Evolutionary conservation across 2,888 invertebrate genomes (phyloP).

Genomic region (Hybos culiciformis): DNA sequence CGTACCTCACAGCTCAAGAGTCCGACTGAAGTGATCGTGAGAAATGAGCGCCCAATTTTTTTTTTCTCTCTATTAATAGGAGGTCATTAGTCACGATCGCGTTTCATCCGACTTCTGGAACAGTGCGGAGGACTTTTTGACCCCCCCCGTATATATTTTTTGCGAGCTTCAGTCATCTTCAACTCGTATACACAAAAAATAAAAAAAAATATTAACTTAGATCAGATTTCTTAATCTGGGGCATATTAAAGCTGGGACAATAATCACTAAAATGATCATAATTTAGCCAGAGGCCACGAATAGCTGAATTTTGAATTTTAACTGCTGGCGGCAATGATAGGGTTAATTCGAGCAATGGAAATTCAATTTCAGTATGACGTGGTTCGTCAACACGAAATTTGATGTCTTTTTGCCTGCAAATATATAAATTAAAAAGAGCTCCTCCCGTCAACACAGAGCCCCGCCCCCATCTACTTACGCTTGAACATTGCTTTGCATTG

Average conservation of each 20-base stretch:
- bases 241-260: conserved; percentile 28
- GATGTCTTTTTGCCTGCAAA: neutral
- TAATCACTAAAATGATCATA: conserved; percentile 43
- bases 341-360: conserved; percentile 34
- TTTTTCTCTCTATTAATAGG: too few species aligned
- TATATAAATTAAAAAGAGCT: neutral
- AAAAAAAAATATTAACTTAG: conserved; percentile 19
- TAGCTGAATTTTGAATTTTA: conserved; percentile 33
- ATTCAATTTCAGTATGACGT: conserved; percentile 35
- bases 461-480: conserved; percentile 20
- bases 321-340: conserved; percentile 36
- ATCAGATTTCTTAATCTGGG: conserved; percentile 20
- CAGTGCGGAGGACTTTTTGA: too few species aligned
- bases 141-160: too few species aligned
- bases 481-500: conserved; percentile 30
- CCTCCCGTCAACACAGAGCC: neutral
- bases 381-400: neutral
- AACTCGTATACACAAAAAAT: neutral
- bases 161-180: too few species aligned
- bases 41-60: too few species aligned
- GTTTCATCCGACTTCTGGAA: too few species aligned
- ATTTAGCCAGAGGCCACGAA: conserved; percentile 39
- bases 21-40: too few species aligned
- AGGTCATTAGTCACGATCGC: too few species aligned
- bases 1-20: too few species aligned